Evolutionary conservation across 2,888 invertebrate species (phyloP).

Genomic region (Plutella xylostella): DNA sequence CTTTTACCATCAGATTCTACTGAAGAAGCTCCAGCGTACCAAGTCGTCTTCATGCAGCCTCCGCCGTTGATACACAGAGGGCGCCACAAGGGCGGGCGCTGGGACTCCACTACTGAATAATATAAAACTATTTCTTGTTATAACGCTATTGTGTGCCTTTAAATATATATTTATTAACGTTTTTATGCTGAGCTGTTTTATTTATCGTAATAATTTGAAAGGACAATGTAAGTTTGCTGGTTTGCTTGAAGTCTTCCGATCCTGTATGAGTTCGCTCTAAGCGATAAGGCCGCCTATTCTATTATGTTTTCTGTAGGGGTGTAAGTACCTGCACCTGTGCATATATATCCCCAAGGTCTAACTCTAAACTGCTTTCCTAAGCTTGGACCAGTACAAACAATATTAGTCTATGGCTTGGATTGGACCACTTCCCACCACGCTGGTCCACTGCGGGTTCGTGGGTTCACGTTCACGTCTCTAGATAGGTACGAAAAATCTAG

Average conservation of each 20-base stretch:
- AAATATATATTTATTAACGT: constrained; percentile 5
- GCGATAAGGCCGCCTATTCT: background rate
- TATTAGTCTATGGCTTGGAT: no score
- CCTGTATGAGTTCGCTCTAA: background rate
- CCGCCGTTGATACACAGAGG: constrained; percentile 51
- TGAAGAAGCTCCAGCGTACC: constrained; percentile 60
- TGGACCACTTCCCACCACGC: no score
- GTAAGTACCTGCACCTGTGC: background rate
- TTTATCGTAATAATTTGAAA: background rate
- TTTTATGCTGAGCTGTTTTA: background rate
- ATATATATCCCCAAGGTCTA: background rate
- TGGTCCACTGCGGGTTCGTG: background rate
- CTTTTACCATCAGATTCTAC: constrained; percentile 38
- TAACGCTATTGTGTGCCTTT: constrained; percentile 1
- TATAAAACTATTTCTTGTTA: background rate
- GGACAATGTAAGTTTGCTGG: background rate
- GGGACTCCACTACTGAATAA: background rate
- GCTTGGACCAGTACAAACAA: no score
- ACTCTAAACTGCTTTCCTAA: background rate
- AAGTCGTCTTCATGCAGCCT: constrained; percentile 56
- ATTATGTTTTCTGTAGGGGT: background rate
- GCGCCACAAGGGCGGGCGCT: constrained; percentile 46
- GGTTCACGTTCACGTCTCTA: background rate
- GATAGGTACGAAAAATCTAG: no score
- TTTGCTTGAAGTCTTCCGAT: background rate